Conservation (phyloP, 2,797 vertebrate genomes). For the Manis javanica region DNA sequence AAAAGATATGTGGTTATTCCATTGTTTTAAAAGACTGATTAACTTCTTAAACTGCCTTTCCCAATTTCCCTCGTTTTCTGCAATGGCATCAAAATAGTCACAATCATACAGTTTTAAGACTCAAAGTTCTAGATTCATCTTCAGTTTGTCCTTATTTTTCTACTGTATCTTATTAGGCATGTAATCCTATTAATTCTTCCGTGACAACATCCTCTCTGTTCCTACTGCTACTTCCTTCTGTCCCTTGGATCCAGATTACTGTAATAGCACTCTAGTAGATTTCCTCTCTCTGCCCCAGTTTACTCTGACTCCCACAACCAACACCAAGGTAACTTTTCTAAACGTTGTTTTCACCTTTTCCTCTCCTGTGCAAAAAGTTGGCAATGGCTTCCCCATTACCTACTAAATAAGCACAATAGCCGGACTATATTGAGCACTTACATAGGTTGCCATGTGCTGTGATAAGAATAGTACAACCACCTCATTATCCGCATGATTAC, state of each 20-base stretch:
- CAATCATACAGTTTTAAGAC: not conserved
- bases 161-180: conserved; percentile 33
- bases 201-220: conserved; percentile 49
- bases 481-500: not conserved
- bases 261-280: conserved; percentile 47
- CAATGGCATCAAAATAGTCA: conserved; percentile 37
- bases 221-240: conserved; percentile 38
- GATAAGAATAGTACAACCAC: not conserved
- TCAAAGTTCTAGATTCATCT: conserved; percentile 27
- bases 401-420: conserved; percentile 35
- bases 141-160: conserved; percentile 60
- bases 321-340: conserved; percentile 15
- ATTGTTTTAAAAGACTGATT: conserved; percentile 28
- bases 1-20: not conserved
- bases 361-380: conserved; percentile 5
- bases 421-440: not conserved
- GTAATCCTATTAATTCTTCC: conserved; percentile 69
- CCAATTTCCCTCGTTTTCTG: conserved; percentile 5
- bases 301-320: conserved; percentile 36
- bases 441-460: not conserved
- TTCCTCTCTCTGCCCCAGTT: conserved; percentile 23
- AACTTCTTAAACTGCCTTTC: conserved; percentile 44
- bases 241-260: conserved; percentile 44
- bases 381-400: conserved; percentile 7
- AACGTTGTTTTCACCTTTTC: not conserved